Evolutionary conservation across 1,140 invertebrate species (phyloP).

Genomic region (Leptinotarsa undecemlineata): DNA sequence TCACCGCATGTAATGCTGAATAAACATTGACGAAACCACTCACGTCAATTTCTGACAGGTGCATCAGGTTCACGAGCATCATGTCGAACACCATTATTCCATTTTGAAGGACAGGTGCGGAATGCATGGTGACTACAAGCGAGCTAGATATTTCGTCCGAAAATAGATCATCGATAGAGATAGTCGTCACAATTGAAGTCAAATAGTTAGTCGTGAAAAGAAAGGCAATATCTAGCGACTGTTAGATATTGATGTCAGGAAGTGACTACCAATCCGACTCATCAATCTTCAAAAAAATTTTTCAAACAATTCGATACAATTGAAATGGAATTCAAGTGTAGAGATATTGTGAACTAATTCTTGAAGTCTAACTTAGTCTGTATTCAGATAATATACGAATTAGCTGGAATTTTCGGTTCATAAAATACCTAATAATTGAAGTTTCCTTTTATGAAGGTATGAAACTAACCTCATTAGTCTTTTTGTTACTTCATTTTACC

Average conservation of each 20-base stretch:
- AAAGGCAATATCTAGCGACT: neutral
- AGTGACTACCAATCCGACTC: neutral
- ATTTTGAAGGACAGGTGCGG: conserved; percentile 1
- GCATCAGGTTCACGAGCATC: neutral
- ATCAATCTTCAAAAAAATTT: too few species aligned
- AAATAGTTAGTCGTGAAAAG: neutral
- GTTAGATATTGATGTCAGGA: neutral
- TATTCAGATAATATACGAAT: too few species aligned
- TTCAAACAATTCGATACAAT: too few species aligned
- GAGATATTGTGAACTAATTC: too few species aligned
- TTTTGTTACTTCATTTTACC: too few species aligned
- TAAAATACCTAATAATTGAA: too few species aligned
- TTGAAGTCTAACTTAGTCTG: too few species aligned
- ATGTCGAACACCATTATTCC: neutral
- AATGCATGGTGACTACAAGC: neutral
- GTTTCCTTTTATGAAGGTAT: too few species aligned
- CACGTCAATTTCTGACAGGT: conserved; percentile 1
- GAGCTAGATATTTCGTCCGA: neutral
- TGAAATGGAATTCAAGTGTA: too few species aligned
- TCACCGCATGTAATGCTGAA: too few species aligned
- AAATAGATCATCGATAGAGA: conserved; percentile 3
- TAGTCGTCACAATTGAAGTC: neutral
- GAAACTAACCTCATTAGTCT: too few species aligned
- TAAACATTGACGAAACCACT: neutral
- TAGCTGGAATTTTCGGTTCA: too few species aligned